Base-by-base conservation (phyloP, 2,888 invertebrate species). In the Amiota minor region DNA sequence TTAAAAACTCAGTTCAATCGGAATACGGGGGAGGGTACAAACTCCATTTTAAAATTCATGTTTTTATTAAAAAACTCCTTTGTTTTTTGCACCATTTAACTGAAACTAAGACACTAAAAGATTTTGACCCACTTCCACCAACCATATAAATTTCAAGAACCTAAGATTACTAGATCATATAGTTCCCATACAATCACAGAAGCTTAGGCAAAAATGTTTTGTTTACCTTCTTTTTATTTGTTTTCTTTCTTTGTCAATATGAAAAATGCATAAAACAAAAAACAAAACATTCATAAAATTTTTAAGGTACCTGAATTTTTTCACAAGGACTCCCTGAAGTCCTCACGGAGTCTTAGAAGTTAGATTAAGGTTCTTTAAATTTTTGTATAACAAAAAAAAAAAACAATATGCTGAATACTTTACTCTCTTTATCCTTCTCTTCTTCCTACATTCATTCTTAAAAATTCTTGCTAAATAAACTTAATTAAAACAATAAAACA, bases 241-340 rank as follows among this genome's bases (percentile, higher is more conserved):
- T 77, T 68, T 75, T 65, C 14, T 3, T 35, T 70, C 75, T 77
- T 75, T 78, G 69, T 71, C 49, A 71, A 72, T 75, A 77, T 75
- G 77, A 65, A 72, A 49, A 78, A 71, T 79, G 9, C 2, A 1
- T 6, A 59, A 59, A 59, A 12, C 2, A 59, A 59, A 59, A 35
- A 76, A 77, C 79, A 82, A n/a, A n/a, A n/a, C n/a, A 83, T 83
- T 83, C 84, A 78, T 85, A 83, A 85, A 84, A 83, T 85, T 83
- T 84, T 80, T 77, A 84, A 83, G 85, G 83, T 83, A 83, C 83
- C 83, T 83, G 83, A 83, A 82, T 83, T 85, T 85, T 78, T 35
- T 8, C 35, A 6, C 82, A 85, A 75, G 74, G 71, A 80, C 74
- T 78, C 80, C 9, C 50, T 49, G 14, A 3, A 59, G 23, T 74